phyloP scores from a whole-genome alignment of 1,140 invertebrate species.

The Sycobia sp. region DNA sequence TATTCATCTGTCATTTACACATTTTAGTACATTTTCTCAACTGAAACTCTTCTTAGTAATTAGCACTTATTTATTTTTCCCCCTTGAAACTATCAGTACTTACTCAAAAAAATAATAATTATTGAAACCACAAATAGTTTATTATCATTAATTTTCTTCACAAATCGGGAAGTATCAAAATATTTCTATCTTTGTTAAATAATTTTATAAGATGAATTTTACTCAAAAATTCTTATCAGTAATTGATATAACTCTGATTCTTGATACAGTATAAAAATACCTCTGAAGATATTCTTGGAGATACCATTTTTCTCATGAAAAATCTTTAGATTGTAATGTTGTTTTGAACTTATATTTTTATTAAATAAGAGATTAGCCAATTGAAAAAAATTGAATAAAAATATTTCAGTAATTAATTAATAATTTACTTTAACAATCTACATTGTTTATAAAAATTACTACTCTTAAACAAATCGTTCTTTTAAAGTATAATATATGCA shows the following conservation, averaged over 20 bases:
- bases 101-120: slow-evolving; percentile 58
- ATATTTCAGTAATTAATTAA: no score
- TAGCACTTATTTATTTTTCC: slow-evolving; percentile 44
- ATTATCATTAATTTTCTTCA: slow-evolving; percentile 44
- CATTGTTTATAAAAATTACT: no score
- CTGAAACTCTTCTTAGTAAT: slow-evolving; percentile 38
- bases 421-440: no score
- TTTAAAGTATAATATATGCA: no score
- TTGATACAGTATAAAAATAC: slow-evolving; percentile 15
- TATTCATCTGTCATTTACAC: slow-evolving; percentile 53
- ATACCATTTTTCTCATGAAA: no score
- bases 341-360: no score
- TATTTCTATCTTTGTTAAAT: slow-evolving; percentile 51
- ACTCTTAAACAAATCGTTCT: no score
- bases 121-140: slow-evolving; percentile 48
- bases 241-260: slow-evolving; percentile 1
- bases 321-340: no score
- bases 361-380: no score
- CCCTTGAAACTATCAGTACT: slow-evolving; percentile 51
- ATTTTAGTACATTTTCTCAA: slow-evolving; percentile 45
- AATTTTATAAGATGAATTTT: slow-evolving; percentile 23
- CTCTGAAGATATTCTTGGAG: slow-evolving; percentile 17
- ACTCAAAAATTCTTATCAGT: slow-evolving; percentile 18
- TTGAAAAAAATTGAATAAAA: no score
- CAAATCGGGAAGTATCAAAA: slow-evolving; percentile 60